Evolutionary conservation across 2,797 vertebrate species (phyloP).

Genomic region (Bradypus variegatus): DNA sequence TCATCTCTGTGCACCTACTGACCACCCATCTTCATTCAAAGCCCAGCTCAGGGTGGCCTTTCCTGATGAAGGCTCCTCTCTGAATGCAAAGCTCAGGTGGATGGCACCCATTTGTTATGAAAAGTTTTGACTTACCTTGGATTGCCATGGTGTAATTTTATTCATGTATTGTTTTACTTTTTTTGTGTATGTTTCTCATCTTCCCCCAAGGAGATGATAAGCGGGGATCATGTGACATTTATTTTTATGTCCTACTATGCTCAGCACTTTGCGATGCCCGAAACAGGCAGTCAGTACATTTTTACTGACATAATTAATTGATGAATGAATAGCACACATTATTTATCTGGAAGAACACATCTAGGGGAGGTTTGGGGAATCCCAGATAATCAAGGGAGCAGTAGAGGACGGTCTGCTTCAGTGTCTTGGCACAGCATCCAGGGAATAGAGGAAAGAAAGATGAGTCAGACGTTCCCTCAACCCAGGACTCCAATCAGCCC

Average conservation of each 20-base stretch:
- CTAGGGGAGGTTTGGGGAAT: neutral
- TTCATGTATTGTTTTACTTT: neutral
- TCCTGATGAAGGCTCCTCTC: neutral
- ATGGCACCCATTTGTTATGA: neutral
- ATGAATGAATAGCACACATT: neutral
- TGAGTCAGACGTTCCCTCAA: neutral
- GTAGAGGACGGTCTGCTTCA: neutral
- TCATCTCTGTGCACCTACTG: neutral
- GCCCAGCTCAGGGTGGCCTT: neutral
- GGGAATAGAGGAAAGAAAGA: neutral
- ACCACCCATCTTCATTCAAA: neutral
- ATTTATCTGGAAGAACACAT: neutral
- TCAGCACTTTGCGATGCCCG: neutral
- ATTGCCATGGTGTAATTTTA: neutral
- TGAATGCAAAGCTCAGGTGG: neutral
- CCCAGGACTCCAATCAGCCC: neutral
- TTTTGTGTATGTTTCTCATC: rapidly evolving
- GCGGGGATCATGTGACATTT: neutral
- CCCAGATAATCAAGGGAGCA: neutral
- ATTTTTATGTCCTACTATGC: neutral
- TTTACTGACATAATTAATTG: neutral
- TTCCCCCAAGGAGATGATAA: neutral
- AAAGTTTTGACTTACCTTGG: neutral
- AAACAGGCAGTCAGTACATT: neutral
- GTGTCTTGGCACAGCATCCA: neutral